Evolutionary conservation across 2,113 vertebrate genomes (phyloP), one percentile per base, ranked within the genome.

Genomic region (Xyrauchen texanus): DNA sequence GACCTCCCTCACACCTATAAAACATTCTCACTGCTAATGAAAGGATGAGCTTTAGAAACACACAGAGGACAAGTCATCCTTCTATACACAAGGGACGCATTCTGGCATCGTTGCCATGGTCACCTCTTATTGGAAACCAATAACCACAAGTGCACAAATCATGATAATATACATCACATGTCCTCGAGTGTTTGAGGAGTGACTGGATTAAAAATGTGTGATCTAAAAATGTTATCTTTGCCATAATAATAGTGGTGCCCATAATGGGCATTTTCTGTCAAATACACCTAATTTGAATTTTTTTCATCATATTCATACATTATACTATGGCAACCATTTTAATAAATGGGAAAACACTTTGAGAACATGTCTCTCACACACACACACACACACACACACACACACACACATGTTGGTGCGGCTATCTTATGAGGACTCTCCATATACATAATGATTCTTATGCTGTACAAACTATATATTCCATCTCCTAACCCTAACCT

Each of bases 1-100:
- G n/a, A 53, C 64, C 83, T 53, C 74, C 16, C 86, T 61, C 81
- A 68, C 69, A 77, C 57, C 79, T 80, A 75, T 57, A 42, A 62
- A 77, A 67, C 63, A 10, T 61, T 73, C 62, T 65, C 55, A 8
- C 42, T 61, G 74, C 68, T 79, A 82, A 82, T 77, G 55, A 77
- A 68, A 58, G 62, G 42, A 68, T 82, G 55, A 64, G 64, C 46
- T 63, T 13, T 13, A 52, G 62, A 67, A 75, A 79, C 72, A 63
- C 65, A 52, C 72, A 46, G 64, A 68, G 45, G 60, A 60, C 53
- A 42, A 16, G 55, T 16, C 71, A 64, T 53, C n/a, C 21, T 60
- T 66, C 52, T 10, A 55, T 58, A 66, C 45, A 21, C 58, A 65
- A 13, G 57, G 65, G 51, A 79, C 77, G n/a, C 52, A n/a, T 42